phyloP scores from a whole-genome alignment of 64 coral and sea anemone species.

The Acropora yongei region DNA sequence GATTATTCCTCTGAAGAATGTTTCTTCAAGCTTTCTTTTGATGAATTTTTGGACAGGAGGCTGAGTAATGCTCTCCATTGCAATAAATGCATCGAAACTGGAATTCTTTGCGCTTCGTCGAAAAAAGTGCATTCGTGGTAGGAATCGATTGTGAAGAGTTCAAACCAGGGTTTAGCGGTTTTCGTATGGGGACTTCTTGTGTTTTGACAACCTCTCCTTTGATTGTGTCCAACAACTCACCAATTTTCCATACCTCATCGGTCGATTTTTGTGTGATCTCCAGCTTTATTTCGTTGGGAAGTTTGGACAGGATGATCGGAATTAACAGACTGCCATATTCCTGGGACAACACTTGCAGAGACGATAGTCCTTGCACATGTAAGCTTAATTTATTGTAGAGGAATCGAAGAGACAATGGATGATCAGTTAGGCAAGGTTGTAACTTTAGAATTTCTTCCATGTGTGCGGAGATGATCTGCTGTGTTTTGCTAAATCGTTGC shows the following conservation, averaged over 20 bases:
- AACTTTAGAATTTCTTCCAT: too few relatives aligned
- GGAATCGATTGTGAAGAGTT: not conserved
- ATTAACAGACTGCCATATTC: conserved; percentile 37
- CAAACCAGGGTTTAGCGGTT: not conserved
- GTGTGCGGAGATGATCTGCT: conserved; percentile 2
- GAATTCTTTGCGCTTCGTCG: conserved; percentile 1
- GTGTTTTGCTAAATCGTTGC: conserved; percentile 3
- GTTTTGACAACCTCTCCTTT: too few relatives aligned
- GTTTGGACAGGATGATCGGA: too few relatives aligned
- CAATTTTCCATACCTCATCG: too few relatives aligned
- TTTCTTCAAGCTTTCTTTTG: conserved; percentile 17
- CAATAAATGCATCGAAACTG: conserved; percentile 47
- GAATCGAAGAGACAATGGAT: not conserved
- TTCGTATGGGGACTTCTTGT: too few relatives aligned
- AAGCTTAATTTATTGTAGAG: conserved; percentile 51
- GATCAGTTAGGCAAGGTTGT: too few relatives aligned
- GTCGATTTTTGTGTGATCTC: too few relatives aligned
- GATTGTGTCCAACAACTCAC: too few relatives aligned
- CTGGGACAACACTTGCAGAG: conserved; percentile 26
- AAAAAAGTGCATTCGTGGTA: conserved; percentile 36
- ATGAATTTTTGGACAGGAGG: conserved; percentile 53
- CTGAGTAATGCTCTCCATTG: conserved; percentile 63
- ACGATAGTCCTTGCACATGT: conserved; percentile 45
- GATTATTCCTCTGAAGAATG: conserved; percentile 25
- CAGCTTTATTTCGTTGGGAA: conserved; percentile 23